These are phyloP conservation scores for Eupithecia subumbrata DNA, from an alignment of 2,888 invertebrate species.

Conservation along the genomic window DNA sequence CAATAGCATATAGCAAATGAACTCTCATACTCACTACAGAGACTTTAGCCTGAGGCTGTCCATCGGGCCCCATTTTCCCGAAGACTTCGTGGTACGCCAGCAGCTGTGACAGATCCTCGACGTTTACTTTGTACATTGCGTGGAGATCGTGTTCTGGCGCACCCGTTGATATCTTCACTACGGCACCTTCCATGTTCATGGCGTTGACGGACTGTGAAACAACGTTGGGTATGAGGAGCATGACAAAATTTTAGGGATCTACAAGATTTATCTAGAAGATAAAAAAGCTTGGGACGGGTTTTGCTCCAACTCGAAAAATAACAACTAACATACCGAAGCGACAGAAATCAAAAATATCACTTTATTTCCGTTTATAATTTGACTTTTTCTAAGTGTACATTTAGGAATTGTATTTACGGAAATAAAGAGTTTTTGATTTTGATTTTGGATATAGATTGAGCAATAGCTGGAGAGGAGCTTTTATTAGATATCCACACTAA, in stretches of 20 bases:
- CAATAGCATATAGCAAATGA: no score
- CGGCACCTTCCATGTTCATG: constrained; percentile 87
- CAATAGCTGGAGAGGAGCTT: background rate
- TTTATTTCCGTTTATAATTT: no score
- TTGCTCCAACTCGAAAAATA: no score
- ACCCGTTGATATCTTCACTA: constrained; percentile 89
- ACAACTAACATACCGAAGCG: no score
- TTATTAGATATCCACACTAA: background rate
- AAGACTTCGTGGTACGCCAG: constrained; percentile 94
- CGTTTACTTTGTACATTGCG: constrained; percentile 92
- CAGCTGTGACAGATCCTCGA: constrained; percentile 93
- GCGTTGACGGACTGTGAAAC: constrained; percentile 67
- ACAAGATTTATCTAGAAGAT: no score
- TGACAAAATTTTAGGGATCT: background rate
- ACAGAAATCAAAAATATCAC: no score
- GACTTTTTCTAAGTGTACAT: no score
- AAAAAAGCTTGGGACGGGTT: no score
- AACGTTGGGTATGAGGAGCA: background rate
- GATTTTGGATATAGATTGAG: no score
- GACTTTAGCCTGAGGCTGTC: constrained; percentile 64
- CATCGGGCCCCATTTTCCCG: constrained; percentile 75
- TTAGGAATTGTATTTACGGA: no score
- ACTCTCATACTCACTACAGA: constrained; percentile 45
- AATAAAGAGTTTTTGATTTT: no score
- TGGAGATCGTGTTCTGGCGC: constrained; percentile 89